phyloP scores from a whole-genome alignment of 1,140 invertebrate genomes.

The Drosophila nannoptera region DNA sequence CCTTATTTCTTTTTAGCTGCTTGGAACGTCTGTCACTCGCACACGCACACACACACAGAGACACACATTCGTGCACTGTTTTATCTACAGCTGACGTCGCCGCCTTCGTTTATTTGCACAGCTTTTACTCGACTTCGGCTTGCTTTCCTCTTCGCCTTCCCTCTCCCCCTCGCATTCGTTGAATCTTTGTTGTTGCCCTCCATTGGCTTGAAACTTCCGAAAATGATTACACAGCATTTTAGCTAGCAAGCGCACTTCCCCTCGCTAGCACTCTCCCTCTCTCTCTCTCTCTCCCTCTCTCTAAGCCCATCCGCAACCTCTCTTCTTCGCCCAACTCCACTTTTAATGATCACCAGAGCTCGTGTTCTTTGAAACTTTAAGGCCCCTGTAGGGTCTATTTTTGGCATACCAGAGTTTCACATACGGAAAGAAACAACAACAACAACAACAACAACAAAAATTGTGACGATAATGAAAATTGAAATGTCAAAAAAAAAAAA shows the following conservation, averaged over 20 bases:
- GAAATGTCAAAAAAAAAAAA: conserved; percentile 21
- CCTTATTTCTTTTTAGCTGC: conserved; percentile 62
- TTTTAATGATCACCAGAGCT: conserved; percentile 32
- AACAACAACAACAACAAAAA: conserved; percentile 6
- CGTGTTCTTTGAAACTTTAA: conserved; percentile 25
- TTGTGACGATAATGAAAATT: conserved; percentile 3
- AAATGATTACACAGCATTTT: conserved; percentile 73
- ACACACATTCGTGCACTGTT: background rate
- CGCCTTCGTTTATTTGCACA: conserved; percentile 61
- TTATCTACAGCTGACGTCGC: conserved; percentile 56
- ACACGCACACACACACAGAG: conserved; percentile 10
- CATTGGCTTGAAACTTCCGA: conserved; percentile 59
- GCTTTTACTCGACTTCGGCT: conserved; percentile 52
- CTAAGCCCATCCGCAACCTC: too few species aligned
- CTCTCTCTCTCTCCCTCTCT: background rate
- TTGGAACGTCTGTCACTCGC: conserved; percentile 43
- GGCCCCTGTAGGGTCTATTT: conserved; percentile 31
- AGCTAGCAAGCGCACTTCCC: conserved; percentile 43
- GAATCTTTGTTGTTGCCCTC: conserved; percentile 28
- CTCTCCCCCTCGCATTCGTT: background rate
- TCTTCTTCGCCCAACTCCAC: background rate
- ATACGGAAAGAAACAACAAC: conserved; percentile 14
- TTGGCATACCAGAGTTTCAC: conserved; percentile 25
- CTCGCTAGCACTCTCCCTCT: background rate
- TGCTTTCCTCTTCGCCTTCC: conserved; percentile 9